Percentiles rank a stretch among this genome's conserved stretches.
phyloP scores from a whole-genome alignment of 2,113 vertebrate genomes.

The Oncorhynchus masou region DNA sequence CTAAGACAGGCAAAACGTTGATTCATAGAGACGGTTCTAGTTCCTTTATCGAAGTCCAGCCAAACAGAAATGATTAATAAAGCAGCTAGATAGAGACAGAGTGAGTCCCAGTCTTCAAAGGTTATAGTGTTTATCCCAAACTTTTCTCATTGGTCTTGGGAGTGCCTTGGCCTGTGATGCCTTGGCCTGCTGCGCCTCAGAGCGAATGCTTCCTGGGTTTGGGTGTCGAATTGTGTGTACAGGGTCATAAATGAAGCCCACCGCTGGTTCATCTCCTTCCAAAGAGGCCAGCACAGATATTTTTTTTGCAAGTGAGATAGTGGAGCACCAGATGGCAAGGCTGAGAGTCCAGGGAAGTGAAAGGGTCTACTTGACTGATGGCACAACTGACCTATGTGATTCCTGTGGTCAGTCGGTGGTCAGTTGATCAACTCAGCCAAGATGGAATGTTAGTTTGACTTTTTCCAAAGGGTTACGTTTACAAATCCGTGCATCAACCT shows the following conservation, averaged over 20 bases:
- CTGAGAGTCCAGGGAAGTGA: not conserved
- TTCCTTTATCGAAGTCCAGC: not conserved
- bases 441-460: not conserved
- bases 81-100: not conserved
- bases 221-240: constrained; percentile 15
- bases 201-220: constrained; percentile 1
- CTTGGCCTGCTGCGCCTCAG: constrained; percentile 6
- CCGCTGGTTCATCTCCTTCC: constrained; percentile 1
- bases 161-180: constrained; percentile 7
- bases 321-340: not conserved
- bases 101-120: constrained; percentile 2
- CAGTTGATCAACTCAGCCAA: not conserved
- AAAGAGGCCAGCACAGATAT: not conserved
- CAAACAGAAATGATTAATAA: not conserved
- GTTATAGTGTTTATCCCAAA: constrained; percentile 11
- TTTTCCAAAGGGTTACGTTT: not conserved
- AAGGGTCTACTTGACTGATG: not conserved
- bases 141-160: constrained; percentile 11
- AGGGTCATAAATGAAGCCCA: not conserved
- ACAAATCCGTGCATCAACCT: no score
- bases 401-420: not conserved
- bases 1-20: not conserved
- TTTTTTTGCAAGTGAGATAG: not conserved
- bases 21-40: not conserved
- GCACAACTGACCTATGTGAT: not conserved